A percentile compares a stretch with the other conserved stretches of the same genome.
These are phyloP conservation scores for Caenorhabditis sp. DNA, from an alignment of 2,888 invertebrate genomes.

Conservation along the genomic window DNA sequence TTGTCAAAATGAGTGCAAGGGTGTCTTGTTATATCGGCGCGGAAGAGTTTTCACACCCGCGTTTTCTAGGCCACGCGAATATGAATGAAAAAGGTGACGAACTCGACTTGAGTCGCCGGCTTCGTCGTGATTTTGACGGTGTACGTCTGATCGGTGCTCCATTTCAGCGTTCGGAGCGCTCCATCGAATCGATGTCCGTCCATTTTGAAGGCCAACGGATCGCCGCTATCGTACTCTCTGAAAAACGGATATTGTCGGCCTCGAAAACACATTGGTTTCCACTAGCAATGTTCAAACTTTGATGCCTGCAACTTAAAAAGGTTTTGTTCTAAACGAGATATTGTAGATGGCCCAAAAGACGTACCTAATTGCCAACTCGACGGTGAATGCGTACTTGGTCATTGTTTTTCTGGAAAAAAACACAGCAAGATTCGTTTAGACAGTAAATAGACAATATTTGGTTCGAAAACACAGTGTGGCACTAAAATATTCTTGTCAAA, in stretches of 20 bases:
- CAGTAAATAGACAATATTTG: too few species aligned
- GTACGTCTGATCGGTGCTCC: conserved; percentile 72
- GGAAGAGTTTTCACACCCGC: too few species aligned
- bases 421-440: too few species aligned
- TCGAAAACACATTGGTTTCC: neutral
- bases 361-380: conserved; percentile 42
- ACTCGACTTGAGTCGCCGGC: conserved; percentile 74
- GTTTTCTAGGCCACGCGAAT: too few species aligned
- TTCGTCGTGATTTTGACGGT: conserved; percentile 67
- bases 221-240: conserved; percentile 71
- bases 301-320: neutral
- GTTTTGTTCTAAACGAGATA: neutral
- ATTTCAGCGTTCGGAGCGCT: conserved; percentile 72
- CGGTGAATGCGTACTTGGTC: conserved; percentile 47
- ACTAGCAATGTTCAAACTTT: neutral
- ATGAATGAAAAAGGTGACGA: conserved; percentile 27
- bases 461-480: too few species aligned
- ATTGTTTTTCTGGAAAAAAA: too few species aligned
- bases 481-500: too few species aligned
- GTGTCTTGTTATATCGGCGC: too few species aligned
- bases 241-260: too few species aligned
- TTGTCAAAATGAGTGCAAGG: too few species aligned
- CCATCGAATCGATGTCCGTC: conserved; percentile 76
- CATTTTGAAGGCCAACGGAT: conserved; percentile 75
- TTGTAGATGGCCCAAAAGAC: too few species aligned